These are phyloP conservation scores for Denticeps clupeoides DNA, from an alignment of 2,797 vertebrate genomes.

Conservation along the genomic window DNA sequence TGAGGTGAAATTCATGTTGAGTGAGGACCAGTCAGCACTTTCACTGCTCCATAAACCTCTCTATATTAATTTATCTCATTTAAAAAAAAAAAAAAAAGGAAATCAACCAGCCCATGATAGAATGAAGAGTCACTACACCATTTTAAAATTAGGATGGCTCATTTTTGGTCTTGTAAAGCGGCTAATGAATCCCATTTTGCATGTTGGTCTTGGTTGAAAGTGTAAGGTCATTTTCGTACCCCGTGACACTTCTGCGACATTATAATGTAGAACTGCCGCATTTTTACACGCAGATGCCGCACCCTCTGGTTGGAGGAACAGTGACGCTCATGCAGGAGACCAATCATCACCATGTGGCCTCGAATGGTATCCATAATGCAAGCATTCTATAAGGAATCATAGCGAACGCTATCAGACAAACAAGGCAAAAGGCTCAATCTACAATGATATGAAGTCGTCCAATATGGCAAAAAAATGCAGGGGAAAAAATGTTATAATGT, in stretches of 20 bases:
- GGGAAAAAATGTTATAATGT: conserved; percentile 2
- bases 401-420: background rate
- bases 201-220: background rate
- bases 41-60: no score
- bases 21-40: no score
- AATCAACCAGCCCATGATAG: no score
- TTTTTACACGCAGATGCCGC: conserved; percentile 19
- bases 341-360: conserved; percentile 36
- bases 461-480: conserved; percentile 24
- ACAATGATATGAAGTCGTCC: no score
- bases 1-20: no score
- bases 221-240: conserved; percentile 32
- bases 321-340: conserved; percentile 29
- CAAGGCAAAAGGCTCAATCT: background rate
- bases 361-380: conserved; percentile 46
- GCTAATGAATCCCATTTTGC: no score
- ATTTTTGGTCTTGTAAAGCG: no score
- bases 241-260: conserved; percentile 43
- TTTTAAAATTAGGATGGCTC: no score
- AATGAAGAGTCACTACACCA: no score
- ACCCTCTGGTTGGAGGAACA: conserved; percentile 40
- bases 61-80: no score
- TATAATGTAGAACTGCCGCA: conserved; percentile 44
- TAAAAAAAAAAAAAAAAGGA: no score
- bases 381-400: conserved; percentile 36